Percentiles rank a stretch among this genome's conserved stretches.
These are phyloP conservation scores for Cassiopea xamachana DNA, from an alignment of 30 jellyfish, hydroid and myxozoan genomes.

Conservation along the genomic window DNA sequence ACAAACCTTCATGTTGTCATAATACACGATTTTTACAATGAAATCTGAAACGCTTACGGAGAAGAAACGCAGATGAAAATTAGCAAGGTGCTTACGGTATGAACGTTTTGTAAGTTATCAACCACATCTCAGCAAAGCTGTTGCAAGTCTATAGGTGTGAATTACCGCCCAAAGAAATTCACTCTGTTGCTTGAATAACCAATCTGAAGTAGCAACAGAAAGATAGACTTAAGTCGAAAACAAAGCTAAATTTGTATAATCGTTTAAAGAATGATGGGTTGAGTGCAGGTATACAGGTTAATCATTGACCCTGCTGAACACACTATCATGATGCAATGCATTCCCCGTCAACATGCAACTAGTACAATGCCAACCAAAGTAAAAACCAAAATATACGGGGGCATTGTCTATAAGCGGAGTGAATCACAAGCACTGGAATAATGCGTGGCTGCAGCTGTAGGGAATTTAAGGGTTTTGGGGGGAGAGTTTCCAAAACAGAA, in stretches of 20 bases:
- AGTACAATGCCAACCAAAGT: neutral
- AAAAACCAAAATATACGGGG: constrained; percentile 1
- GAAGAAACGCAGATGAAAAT: too few species aligned
- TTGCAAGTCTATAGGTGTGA: neutral
- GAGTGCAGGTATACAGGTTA: constrained; percentile 65
- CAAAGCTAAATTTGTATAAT: neutral
- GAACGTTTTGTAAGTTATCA: too few species aligned
- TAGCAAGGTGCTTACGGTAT: too few species aligned
- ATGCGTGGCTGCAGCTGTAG: neutral
- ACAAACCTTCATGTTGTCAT: too few species aligned
- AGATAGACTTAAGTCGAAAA: neutral
- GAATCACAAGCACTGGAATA: neutral
- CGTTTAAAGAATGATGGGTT: neutral
- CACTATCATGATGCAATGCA: constrained; percentile 26
- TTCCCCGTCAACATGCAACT: neutral
- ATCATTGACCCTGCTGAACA: constrained; percentile 68
- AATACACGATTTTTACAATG: too few species aligned
- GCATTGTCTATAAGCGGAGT: neutral
- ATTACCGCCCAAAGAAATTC: neutral
- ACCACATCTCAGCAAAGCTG: neutral
- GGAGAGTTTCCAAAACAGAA: too few species aligned
- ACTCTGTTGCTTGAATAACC: too few species aligned
- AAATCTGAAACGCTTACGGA: too few species aligned
- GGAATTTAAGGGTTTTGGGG: neutral
- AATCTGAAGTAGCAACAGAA: neutral